phyloP scores from a whole-genome alignment of 2,797 vertebrate species.

The Dryobates pubescens region DNA sequence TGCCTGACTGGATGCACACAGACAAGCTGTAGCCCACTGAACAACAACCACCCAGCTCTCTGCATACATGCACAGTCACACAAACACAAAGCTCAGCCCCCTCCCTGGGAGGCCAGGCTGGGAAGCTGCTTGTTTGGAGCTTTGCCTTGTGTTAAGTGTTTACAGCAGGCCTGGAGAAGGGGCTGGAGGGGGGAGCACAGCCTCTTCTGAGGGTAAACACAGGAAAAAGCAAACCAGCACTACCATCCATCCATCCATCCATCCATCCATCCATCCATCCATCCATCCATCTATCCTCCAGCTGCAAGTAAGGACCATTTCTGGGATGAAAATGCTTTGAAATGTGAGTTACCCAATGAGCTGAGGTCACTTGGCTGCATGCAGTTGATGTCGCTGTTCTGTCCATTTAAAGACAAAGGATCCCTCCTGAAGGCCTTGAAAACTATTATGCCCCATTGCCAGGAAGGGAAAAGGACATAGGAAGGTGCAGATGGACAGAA shows the following conservation, averaged over 20 bases:
- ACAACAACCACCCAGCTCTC: not conserved
- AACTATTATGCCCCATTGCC: not conserved
- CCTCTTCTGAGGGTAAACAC: not conserved
- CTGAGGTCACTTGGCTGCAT: not conserved
- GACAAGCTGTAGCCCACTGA: not conserved
- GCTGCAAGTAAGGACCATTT: not conserved
- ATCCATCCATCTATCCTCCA: not conserved
- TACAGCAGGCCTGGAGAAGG: not conserved
- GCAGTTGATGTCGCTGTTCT: not conserved
- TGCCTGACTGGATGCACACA: slow-evolving; percentile 34
- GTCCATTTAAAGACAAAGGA: not conserved
- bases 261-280: not conserved
- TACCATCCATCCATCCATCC: not conserved
- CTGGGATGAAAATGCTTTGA: not conserved
- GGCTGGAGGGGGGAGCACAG: not conserved
- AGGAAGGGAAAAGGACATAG: not conserved
- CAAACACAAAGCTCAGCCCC: slow-evolving; percentile 6
- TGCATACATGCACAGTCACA: not conserved
- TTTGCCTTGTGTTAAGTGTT: not conserved
- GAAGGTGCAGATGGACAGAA: not conserved
- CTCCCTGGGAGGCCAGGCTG: not conserved
- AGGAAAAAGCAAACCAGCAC: not conserved
- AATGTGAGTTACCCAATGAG: not conserved
- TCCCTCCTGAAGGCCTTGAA: not conserved
- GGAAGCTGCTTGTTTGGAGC: slow-evolving; percentile 4